Evolutionary conservation across 1,140 invertebrate species (phyloP).

Genomic region (Helicoverpa zea): DNA sequence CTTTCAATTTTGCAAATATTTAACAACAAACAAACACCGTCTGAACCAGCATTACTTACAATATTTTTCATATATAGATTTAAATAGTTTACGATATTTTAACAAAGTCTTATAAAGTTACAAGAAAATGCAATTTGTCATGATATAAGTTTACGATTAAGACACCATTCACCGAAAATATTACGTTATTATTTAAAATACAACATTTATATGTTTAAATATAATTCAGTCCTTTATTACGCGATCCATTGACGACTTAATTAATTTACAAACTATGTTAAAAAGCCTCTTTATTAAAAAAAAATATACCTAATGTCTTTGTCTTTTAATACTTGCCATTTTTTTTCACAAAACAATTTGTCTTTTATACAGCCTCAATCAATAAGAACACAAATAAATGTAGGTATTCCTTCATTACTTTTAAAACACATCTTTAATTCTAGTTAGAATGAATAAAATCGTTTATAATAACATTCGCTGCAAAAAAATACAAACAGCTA

Average conservation of each 20-base stretch:
- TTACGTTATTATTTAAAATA: slow-evolving; percentile 11
- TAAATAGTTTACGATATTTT: slow-evolving; percentile 19
- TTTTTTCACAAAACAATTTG: too few species aligned
- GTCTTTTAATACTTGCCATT: too few species aligned
- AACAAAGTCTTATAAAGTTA: background rate
- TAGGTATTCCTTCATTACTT: too few species aligned
- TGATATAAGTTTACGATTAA: background rate
- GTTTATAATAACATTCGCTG: background rate
- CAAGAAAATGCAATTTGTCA: slow-evolving; percentile 38
- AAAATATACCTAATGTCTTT: too few species aligned
- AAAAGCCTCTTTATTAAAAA: background rate
- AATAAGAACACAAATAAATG: too few species aligned
- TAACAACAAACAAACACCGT: too few species aligned
- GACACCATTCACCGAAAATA: slow-evolving; percentile 6
- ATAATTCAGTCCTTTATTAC: slow-evolving; percentile 1
- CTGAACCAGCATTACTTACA: too few species aligned
- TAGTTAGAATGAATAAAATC: too few species aligned
- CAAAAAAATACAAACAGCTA: background rate
- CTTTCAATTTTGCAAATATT: too few species aligned
- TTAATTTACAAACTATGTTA: background rate
- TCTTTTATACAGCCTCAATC: too few species aligned
- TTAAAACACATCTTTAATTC: too few species aligned
- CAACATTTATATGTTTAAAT: slow-evolving; percentile 5
- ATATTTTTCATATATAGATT: background rate
- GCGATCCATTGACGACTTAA: slow-evolving; percentile 20